Conservation (phyloP, 2,888 invertebrate species). For the Cartodere bifasciata region DNA sequence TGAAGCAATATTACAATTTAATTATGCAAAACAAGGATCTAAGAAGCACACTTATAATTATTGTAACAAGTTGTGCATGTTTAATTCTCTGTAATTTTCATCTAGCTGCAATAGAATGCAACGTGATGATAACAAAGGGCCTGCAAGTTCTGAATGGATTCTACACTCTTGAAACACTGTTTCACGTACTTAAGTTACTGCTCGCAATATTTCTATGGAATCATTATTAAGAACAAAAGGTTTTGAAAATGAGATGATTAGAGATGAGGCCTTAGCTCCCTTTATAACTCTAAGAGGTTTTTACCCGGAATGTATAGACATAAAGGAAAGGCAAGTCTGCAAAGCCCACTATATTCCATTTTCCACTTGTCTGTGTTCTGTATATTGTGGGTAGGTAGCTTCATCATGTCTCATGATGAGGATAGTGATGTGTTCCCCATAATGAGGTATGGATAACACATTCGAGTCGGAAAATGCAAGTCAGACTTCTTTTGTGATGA, state of each 20-base stretch:
- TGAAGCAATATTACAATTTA: too few relatives aligned
- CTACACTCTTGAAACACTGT: constrained; percentile 24
- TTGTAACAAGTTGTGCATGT: constrained; percentile 21
- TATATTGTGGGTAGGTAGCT: too few relatives aligned
- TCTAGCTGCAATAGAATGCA: constrained; percentile 19
- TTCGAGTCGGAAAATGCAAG: too few relatives aligned
- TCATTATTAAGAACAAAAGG: constrained; percentile 37
- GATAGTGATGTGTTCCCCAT: too few relatives aligned
- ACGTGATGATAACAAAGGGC: constrained; percentile 27
- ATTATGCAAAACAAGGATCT: too few relatives aligned
- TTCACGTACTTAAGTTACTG: constrained; percentile 24
- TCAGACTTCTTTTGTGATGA: too few relatives aligned
- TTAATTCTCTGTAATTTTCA: constrained; percentile 22
- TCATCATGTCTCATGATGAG: too few relatives aligned
- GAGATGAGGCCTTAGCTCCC: constrained; percentile 30
- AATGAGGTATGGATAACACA: too few relatives aligned
- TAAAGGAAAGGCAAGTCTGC: too few relatives aligned
- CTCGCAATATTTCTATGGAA: constrained; percentile 27
- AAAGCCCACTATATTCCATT: constrained; percentile 11
- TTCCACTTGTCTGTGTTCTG: constrained; percentile 14
- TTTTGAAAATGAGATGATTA: constrained; percentile 35
- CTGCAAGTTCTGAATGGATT: constrained; percentile 22
- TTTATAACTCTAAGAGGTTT: constrained; percentile 21
- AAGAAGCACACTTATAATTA: too few relatives aligned
- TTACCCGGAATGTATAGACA: constrained; percentile 23